Base-by-base conservation (phyloP, 2,888 invertebrate species). In the Seira musarum region DNA sequence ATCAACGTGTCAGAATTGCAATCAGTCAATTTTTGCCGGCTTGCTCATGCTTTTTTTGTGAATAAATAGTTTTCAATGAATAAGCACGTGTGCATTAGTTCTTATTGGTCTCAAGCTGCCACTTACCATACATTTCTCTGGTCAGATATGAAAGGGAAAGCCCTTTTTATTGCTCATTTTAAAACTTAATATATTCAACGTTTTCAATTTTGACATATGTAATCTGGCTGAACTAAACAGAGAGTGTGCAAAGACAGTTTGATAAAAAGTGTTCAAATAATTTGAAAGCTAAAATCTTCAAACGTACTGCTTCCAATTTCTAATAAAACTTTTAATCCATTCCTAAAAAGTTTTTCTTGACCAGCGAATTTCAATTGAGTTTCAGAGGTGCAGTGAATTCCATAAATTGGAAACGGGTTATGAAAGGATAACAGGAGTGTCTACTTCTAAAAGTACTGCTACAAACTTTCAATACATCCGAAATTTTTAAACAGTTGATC, bases 341-440 rank as follows among this genome's bases (percentile, higher is more conserved):
- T 10, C 10, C 10, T 57, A 8, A 57, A n/a, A 57, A 8, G 57
- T 57, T 15, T 57, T 57, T n/a, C 10, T 17, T n/a, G 6, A 5
- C 17, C 17, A 57, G 10, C 17, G 17, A 6, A 8, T 40, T 5
- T 57, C n/a, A n/a, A n/a, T n/a, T n/a, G n/a, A n/a, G n/a, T n/a
- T n/a, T n/a, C n/a, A n/a, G n/a, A n/a, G n/a, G n/a, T n/a, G n/a
- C n/a, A n/a, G n/a, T n/a, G n/a, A n/a, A n/a, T n/a, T n/a, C n/a
- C n/a, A n/a, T n/a, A n/a, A n/a, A n/a, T n/a, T n/a, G 57, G 57
- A 57, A 57, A 57, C 57, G 57, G 57, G 57, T 57, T 57, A 57
- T 15, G 17, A 57, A n/a, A n/a, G 57, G 17, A 57, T 57, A n/a
- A 57, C 57, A 57, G 17, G 40, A 40, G 40, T 40, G 40, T 40